A percentile compares a stretch with the other conserved stretches of the same genome.
Conservation (phyloP, 1,140 invertebrate species). For the Heterodera schachtii region DNA sequence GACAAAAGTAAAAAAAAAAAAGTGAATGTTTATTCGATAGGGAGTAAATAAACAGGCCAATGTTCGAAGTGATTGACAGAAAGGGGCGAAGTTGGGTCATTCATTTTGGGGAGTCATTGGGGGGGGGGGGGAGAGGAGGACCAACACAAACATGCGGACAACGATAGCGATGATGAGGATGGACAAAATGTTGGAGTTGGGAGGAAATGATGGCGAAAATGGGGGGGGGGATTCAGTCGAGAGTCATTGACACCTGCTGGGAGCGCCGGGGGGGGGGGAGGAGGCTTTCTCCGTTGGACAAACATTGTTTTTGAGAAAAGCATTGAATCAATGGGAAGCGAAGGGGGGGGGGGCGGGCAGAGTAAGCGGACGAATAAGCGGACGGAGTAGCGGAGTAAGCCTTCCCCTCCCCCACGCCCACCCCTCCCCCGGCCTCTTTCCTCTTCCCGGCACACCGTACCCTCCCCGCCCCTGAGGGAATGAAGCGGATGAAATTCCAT, state of each 20-base stretch:
- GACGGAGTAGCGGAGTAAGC: not conserved
- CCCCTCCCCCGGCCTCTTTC: too few species aligned
- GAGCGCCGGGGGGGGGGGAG: not conserved
- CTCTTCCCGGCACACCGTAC: slow-evolving; percentile 4
- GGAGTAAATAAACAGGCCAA: not conserved
- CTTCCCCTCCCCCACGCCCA: not conserved
- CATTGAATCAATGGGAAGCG: not conserved
- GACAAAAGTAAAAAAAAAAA: not conserved
- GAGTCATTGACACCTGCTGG: slow-evolving; percentile 18
- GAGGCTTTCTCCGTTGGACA: slow-evolving; percentile 3
- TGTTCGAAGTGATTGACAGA: not conserved
- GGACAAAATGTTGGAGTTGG: too few species aligned
- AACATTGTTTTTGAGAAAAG: not conserved
- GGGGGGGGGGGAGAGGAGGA: too few species aligned
- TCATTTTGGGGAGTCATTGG: not conserved
- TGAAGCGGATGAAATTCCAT: slow-evolving; percentile 16
- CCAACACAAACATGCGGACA: not conserved
- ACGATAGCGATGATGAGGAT: too few species aligned
- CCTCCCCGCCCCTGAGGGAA: not conserved
- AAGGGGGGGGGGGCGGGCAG: not conserved
- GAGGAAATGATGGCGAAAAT: not conserved
- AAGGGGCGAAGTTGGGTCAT: not conserved
- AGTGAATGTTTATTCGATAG: not conserved
- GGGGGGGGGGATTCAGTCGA: not conserved
- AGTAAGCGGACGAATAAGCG: not conserved